Percentiles rank a stretch among this genome's conserved stretches.
Evolutionary conservation across 92 coral and sea anemone species (phyloP).

Genomic region (Actinernus sp.): DNA sequence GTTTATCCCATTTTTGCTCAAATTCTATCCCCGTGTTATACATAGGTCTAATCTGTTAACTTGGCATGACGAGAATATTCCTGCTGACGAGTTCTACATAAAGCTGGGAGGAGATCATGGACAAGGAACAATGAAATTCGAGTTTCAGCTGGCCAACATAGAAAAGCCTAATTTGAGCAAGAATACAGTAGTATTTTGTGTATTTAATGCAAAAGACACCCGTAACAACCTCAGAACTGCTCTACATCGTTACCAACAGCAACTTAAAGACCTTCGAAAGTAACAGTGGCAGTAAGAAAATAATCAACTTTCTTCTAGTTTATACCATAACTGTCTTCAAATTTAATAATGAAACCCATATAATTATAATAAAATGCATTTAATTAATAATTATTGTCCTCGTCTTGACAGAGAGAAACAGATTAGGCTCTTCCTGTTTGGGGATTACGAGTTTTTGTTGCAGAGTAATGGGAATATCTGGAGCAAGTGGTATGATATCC

Average conservation of each 20-base stretch:
- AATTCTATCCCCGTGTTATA: too few species aligned
- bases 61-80: constrained; percentile 19
- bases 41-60: constrained; percentile 7
- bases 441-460: constrained; percentile 8
- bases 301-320: too few species aligned
- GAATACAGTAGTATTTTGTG: constrained; percentile 29
- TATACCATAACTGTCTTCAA: too few species aligned
- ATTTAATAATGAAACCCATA: too few species aligned
- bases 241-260: background rate
- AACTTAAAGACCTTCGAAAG: background rate
- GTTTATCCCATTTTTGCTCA: too few species aligned
- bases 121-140: constrained; percentile 15
- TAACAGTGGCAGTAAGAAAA: constrained; percentile 12
- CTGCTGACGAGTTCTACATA: constrained; percentile 14
- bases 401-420: constrained; percentile 5
- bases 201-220: constrained; percentile 24
- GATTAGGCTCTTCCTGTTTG: constrained; percentile 10
- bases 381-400: too few species aligned
- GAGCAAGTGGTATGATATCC: constrained; percentile 25
- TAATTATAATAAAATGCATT: too few species aligned
- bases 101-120: constrained; percentile 49
- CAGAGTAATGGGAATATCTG: constrained; percentile 12
- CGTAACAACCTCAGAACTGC: constrained; percentile 18
- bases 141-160: constrained; percentile 28
- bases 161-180: constrained; percentile 31